Evolutionary conservation across 1,140 invertebrate genomes (phyloP).

Genomic region (Neodiprion pinetum): DNA sequence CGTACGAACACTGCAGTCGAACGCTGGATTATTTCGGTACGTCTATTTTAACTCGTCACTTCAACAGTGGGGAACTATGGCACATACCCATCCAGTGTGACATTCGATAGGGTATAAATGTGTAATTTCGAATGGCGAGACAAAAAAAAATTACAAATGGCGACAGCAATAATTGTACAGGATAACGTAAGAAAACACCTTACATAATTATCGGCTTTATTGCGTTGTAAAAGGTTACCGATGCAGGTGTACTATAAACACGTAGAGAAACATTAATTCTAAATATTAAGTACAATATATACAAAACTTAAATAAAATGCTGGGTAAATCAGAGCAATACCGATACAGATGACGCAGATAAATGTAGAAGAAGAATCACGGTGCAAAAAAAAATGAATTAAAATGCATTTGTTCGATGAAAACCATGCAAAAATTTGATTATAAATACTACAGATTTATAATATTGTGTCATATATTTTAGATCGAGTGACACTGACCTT

Average conservation of each 20-base stretch:
- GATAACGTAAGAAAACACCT: neutral
- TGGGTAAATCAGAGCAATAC: neutral
- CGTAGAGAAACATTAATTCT: constrained; percentile 15
- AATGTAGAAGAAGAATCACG: constrained; percentile 13
- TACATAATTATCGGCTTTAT: neutral
- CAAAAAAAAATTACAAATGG: neutral
- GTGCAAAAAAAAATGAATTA: constrained; percentile 8
- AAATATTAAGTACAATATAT: constrained; percentile 47
- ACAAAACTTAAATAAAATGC: constrained; percentile 40
- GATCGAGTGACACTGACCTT: too few species aligned
- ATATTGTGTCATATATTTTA: too few species aligned
- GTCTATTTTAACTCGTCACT: constrained; percentile 2
- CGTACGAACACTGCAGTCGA: neutral
- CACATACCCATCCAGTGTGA: neutral
- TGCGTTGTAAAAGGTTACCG: neutral
- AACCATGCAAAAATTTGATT: neutral
- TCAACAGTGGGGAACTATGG: neutral
- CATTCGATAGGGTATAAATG: neutral
- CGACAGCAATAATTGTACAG: too few species aligned
- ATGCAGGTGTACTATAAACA: neutral
- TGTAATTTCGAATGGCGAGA: too few species aligned
- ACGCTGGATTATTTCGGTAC: neutral
- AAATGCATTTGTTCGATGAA: constrained; percentile 15
- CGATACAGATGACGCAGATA: too few species aligned
- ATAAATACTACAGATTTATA: too few species aligned